Percentiles rank a stretch among this genome's conserved stretches.
Evolutionary conservation across 2,888 invertebrate species (phyloP).

Genomic region (Leptinotarsa haldemani): DNA sequence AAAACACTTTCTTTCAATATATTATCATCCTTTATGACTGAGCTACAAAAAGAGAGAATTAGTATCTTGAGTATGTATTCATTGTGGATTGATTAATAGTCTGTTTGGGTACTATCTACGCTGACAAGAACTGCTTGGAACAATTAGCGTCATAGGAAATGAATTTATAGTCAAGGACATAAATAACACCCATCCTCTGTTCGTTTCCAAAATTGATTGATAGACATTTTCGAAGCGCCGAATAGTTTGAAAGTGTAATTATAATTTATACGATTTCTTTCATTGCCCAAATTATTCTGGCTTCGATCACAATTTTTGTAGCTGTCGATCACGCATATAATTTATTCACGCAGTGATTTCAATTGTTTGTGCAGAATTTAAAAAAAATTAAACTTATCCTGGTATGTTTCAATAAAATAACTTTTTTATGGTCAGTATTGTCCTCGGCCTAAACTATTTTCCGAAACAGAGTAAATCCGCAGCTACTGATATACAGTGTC

Average conservation of each 20-base stretch:
- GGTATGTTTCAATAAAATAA: too few relatives aligned
- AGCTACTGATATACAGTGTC: too few relatives aligned
- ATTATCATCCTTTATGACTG: slow-evolving; percentile 29
- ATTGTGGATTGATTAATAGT: slow-evolving; percentile 20
- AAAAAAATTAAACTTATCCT: too few relatives aligned
- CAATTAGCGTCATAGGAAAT: slow-evolving; percentile 22
- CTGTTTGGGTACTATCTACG: slow-evolving; percentile 1
- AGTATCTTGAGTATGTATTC: slow-evolving; percentile 12
- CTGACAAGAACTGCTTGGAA: slow-evolving; percentile 6
- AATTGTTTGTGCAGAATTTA: too few relatives aligned
- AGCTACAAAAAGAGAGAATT: slow-evolving; percentile 29
- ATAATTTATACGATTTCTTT: neutral
- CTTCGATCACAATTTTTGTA: neutral
- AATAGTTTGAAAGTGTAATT: neutral
- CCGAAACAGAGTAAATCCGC: too few relatives aligned
- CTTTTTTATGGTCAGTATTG: too few relatives aligned
- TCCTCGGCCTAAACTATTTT: too few relatives aligned
- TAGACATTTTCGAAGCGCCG: neutral
- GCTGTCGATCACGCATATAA: neutral
- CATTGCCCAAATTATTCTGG: neutral
- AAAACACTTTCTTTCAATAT: slow-evolving; percentile 39
- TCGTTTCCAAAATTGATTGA: slow-evolving; percentile 14
- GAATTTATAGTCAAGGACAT: slow-evolving; percentile 9
- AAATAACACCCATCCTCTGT: neutral
- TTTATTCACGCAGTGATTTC: too few relatives aligned